Base-by-base conservation (phyloP, 2,797 vertebrate species). In the Tamandua tetradactyla region DNA sequence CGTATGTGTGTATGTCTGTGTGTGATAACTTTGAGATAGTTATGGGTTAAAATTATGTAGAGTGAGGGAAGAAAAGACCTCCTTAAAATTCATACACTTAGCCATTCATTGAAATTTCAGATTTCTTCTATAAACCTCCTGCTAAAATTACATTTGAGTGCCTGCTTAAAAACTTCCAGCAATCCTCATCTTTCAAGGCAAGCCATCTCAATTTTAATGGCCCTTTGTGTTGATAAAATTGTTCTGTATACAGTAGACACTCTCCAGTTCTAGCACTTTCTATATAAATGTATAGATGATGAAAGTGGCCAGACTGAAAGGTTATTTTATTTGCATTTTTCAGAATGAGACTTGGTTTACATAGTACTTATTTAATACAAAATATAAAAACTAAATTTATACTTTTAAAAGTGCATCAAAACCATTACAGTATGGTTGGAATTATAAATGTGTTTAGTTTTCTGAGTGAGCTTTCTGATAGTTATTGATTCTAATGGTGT, bases 281-380 rank as follows among this genome's bases (percentile, higher is more conserved):
- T 23, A 62, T 79, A n/a, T 74, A 69, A 88, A 85, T 66, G 69
- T 64, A 59, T 71, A 88, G 59, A 62, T 59, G 35, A 22, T 32
- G 23, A 27, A 32, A 40, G 22, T 71, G 6, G n/a, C 37, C 40
- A 85, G 61, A 86, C 49, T 62, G 68, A 82, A 96, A 86, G 69
- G 55, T 74, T 85, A 91, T 85, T 92, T 82, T 86, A 81, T 90
- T 87, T 82, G 72, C 57, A 27, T 9, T 69, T 90, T 94, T 90
- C 42, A 68, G 87, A 74, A 55, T 78, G 57, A 87, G 32, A 87
- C 75, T 87, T 78, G 62, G 10, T 52, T 95, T 66, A 40, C 25
- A 18, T 59, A 83, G 30, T 37, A 35, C 12, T 42, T n/a, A 2
- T 42, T 3, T 52, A 25, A 80, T 37, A 92, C 89, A 71, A 89